Evolutionary conservation across 1,140 invertebrate species (phyloP), one percentile per base, ranked within the genome.

Genomic region (Drosophila bocqueti): DNA sequence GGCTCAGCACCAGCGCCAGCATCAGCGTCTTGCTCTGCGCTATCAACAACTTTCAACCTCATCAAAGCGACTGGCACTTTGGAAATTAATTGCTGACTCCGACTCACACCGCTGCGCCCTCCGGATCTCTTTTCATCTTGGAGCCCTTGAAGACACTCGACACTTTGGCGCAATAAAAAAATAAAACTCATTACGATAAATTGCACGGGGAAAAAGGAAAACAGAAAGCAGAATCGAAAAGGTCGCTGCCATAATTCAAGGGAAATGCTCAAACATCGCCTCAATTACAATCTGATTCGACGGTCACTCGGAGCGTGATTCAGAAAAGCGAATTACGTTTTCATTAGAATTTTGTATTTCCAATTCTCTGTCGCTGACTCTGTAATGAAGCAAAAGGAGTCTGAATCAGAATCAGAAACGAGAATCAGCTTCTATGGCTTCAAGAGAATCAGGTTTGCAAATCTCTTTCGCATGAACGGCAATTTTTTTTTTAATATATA

Each of bases 71-170:
- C 57, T 69, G 64, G 74, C 76, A 77, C 71, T 86, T 80, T 59
- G 63, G 66, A 83, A 87, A 83, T 89, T 87, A 89, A 87, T 87
- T 89, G 81, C 83, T 81, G 83, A 66, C 67, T 76, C 59, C 50
- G 67, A 66, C 58, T 64, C 57, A 62, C 42, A 43, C 40, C 42
- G 26, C 66, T 26, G 59, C 43, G 43, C 47, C 73, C 59, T 16
- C 47, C 29, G 66, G 60, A 65, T 54, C 57, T 60, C 66, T 31
- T 43, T n/a, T 65, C 24, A 73, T 74, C 75, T 31, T 57, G 21
- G 36, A 60, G 47, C 83, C 61, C 62, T 67, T 77, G 49, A 68
- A 45, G 76, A 64, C 75, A 86, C 83, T 85, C 71, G 79, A 85
- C 83, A 82, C 83, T 65, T 85, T 86, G 80, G 72, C 60, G 79